Evolutionary conservation across 2,888 invertebrate species (phyloP).

Genomic region (Xestia ashworthii): DNA sequence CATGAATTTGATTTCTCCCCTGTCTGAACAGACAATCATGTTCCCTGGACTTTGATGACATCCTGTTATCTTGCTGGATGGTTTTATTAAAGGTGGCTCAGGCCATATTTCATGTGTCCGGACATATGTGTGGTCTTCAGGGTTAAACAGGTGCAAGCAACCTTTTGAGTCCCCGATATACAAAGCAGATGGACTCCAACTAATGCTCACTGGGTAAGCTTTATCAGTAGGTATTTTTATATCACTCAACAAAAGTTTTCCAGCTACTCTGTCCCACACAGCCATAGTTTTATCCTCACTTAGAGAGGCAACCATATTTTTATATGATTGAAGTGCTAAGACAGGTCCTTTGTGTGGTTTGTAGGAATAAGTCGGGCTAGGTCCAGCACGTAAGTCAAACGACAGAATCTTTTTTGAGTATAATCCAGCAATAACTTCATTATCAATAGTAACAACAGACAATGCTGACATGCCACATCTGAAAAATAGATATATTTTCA

Average conservation of each 20-base stretch:
- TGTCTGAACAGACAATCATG: constrained; percentile 86
- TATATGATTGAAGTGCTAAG: constrained; percentile 80
- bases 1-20: constrained; percentile 86
- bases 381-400: constrained; percentile 88
- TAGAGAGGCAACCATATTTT: constrained; percentile 89
- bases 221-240: constrained; percentile 82
- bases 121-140: constrained; percentile 77
- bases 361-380: constrained; percentile 82
- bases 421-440: constrained; percentile 89
- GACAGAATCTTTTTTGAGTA: constrained; percentile 89
- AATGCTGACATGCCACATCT: constrained; percentile 89
- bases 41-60: constrained; percentile 83
- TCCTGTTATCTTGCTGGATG: constrained; percentile 84
- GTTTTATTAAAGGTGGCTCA: constrained; percentile 79
- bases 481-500: constrained; percentile 50
- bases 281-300: constrained; percentile 91
- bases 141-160: constrained; percentile 83
- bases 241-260: constrained; percentile 82
- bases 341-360: constrained; percentile 90
- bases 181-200: constrained; percentile 83
- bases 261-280: constrained; percentile 90
- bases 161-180: constrained; percentile 88
- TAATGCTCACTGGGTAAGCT: constrained; percentile 85
- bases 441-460: constrained; percentile 86
- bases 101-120: constrained; percentile 83